Evolutionary conservation across 2,888 invertebrate species (phyloP).

Genomic region (Scaptomyza caliginosa): DNA sequence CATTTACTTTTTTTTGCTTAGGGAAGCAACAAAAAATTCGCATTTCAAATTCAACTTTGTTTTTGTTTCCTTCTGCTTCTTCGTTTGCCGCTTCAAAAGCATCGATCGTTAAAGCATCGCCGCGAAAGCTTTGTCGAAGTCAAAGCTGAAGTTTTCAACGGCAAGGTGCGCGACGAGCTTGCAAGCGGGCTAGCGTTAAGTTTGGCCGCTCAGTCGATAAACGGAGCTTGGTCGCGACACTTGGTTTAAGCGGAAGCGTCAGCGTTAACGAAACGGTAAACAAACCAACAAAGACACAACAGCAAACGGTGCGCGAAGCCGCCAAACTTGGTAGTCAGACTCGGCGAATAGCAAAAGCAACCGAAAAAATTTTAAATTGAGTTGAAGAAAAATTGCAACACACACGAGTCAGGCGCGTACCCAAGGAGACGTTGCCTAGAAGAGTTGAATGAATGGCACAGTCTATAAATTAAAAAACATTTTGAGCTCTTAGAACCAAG

Average conservation of each 20-base stretch:
- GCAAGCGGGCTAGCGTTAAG: constrained; percentile 55
- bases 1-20: constrained; percentile 13
- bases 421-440: constrained; percentile 61
- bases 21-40: constrained; percentile 49
- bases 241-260: constrained; percentile 68
- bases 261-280: constrained; percentile 28
- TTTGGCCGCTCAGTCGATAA: constrained; percentile 72
- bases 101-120: constrained; percentile 38
- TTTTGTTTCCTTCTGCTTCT: constrained; percentile 1
- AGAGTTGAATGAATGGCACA: constrained; percentile 57
- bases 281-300: constrained; percentile 7
- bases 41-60: constrained; percentile 41
- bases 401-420: constrained; percentile 39
- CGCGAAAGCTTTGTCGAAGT: constrained; percentile 50
- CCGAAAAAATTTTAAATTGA: constrained; percentile 24
- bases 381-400: constrained; percentile 69
- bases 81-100: constrained; percentile 41
- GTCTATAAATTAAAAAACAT: too few species aligned
- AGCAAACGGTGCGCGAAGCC: constrained; percentile 56
- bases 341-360: constrained; percentile 47
- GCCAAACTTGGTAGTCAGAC: constrained; percentile 58
- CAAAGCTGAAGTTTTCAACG: constrained; percentile 39
- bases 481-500: too few species aligned
- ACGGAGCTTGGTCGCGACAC: constrained; percentile 79
- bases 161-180: constrained; percentile 57